phyloP scores from a whole-genome alignment of 2,113 vertebrate genomes.

The Nanorana parkeri region DNA sequence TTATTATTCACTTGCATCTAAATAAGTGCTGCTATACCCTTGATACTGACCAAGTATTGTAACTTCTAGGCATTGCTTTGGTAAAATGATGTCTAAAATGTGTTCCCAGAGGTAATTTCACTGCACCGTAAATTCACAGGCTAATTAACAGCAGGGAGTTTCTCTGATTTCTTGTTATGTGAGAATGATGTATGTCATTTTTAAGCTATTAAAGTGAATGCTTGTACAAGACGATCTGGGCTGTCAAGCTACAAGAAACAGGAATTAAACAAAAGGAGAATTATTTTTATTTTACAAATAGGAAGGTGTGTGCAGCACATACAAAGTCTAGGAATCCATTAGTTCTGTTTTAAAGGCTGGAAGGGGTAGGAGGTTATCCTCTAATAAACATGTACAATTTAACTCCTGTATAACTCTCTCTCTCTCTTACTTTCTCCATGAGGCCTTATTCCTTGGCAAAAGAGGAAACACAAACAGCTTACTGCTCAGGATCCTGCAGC shows the following conservation, averaged over 20 bases:
- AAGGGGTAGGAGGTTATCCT: neutral
- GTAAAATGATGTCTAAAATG: neutral
- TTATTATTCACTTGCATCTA: too few relatives aligned
- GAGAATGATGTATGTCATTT: conserved; percentile 14
- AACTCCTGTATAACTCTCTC: neutral
- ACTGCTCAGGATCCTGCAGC: too few relatives aligned
- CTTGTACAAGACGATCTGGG: conserved; percentile 3
- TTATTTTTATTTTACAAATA: conserved; percentile 31
- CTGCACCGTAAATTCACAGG: neutral
- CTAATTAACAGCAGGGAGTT: conserved; percentile 39
- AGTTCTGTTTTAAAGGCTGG: conserved; percentile 24
- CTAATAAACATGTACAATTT: neutral
- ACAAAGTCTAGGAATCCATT: conserved; percentile 14
- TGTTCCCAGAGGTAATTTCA: neutral
- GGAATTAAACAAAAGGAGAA: conserved; percentile 22
- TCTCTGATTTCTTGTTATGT: conserved; percentile 26
- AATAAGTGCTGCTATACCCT: too few relatives aligned
- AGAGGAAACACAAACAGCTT: too few relatives aligned
- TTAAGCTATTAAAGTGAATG: conserved; percentile 16
- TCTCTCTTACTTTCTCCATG: too few relatives aligned
- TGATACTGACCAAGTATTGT: neutral
- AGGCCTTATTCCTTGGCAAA: neutral
- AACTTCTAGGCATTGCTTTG: neutral
- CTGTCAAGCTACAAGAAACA: conserved; percentile 19
- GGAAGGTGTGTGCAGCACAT: conserved; percentile 13